Evolutionary conservation across 2,797 vertebrate genomes (phyloP).

Genomic region (Pangasius krempfi): DNA sequence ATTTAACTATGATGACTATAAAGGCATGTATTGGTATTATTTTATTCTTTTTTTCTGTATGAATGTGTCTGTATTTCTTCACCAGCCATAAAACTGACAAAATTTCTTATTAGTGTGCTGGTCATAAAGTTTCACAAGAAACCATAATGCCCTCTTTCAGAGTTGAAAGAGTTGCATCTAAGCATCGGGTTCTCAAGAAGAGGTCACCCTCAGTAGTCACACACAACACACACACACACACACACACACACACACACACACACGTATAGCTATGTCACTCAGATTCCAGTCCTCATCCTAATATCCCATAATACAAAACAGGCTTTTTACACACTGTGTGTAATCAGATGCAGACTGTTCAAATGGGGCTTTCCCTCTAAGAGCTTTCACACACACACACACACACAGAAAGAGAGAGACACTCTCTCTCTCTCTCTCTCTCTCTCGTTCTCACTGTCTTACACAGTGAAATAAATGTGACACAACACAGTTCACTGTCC

Average conservation of each 20-base stretch:
- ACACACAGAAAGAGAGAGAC: constrained; percentile 7
- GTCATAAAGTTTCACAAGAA: constrained; percentile 34
- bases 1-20: background rate
- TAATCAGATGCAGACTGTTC: constrained; percentile 64
- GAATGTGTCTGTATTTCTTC: background rate
- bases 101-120: background rate
- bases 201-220: background rate
- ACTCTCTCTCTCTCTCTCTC: background rate
- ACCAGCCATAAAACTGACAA: background rate
- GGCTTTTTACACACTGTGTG: constrained; percentile 55
- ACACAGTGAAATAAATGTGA: background rate
- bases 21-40: too few species aligned
- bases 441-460: background rate
- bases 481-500: background rate
- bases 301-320: constrained; percentile 62
- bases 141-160: constrained; percentile 74
- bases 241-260: constrained; percentile 23
- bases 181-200: background rate
- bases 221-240: background rate
- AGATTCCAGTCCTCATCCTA: constrained; percentile 62
- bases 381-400: background rate
- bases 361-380: constrained; percentile 24
- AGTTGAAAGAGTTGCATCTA: constrained; percentile 9
- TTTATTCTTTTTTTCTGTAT: background rate
- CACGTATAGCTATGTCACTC: constrained; percentile 59